Evolutionary conservation across 2,888 invertebrate genomes (phyloP), one percentile per base, ranked within the genome.

Genomic region (Drosophila anomalata): DNA sequence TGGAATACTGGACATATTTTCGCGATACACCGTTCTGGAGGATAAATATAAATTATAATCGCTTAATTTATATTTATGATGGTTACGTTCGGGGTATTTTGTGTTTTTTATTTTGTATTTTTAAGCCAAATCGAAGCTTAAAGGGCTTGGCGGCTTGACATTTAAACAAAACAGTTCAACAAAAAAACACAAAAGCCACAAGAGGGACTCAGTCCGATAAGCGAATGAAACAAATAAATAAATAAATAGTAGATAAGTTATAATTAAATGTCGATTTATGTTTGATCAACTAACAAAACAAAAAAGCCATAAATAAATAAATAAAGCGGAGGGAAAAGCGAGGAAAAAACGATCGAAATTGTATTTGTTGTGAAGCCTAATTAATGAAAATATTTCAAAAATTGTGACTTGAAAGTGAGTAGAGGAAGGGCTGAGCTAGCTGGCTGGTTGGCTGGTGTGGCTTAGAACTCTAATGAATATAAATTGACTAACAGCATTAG

Each of bases 241-340:
- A 22, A 79, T 77, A 73, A 73, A 70, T 65, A 71, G 26, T 54
- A 62, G 44, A 58, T 82, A 87, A 76, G 72, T 85, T 73, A 87
- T 87, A 82, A 79, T 82, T 77, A 70, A 79, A 82, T 77, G 71
- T 56, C 75, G 68, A 77, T 75, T 63, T 85, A 63, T 73, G 69
- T 63, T 68, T 73, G 71, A 82, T 87, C 79, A 75, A 73, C 75
- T 47, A 57, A 55, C 20, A 81, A 78, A 73, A 76, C 61, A 67
- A 69, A 63, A 58, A 24, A 9, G 41, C 26, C n/a, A 47, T 11
- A 65, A 46, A 46, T 52, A 14, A 11, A 12, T 9, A 41, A 52
- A 68, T 47, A 9, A 14, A 29, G 29, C 8, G 2, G 17, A 17
- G 17, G 17, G 17, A 17, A 41, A 29, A 20, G n/a, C 8, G 9